phyloP scores from a whole-genome alignment of 2,113 vertebrate species.

The Notiomystis cincta region DNA sequence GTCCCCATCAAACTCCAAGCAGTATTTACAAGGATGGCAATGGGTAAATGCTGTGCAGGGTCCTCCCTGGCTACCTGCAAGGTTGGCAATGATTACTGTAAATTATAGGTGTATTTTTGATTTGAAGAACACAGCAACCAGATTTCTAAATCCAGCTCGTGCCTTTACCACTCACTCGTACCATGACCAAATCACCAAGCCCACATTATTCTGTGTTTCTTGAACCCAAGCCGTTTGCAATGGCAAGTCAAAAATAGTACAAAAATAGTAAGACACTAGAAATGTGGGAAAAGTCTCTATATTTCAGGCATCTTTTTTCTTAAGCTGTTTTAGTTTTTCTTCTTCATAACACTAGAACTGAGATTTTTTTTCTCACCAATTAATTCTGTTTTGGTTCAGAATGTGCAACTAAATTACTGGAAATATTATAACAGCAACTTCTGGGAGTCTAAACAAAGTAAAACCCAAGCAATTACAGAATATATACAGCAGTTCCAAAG shows the following conservation, averaged over 20 bases:
- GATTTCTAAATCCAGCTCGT: not conserved
- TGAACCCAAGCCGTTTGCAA: not conserved
- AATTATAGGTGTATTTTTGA: not conserved
- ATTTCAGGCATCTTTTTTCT: not conserved
- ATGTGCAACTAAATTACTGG: not conserved
- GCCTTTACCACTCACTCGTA: not conserved
- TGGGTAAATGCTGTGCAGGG: not conserved
- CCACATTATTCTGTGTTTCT: accelerated
- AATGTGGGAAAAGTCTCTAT: not conserved
- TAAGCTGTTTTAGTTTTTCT: not conserved
- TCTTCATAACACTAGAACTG: not conserved
- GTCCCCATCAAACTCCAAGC: not conserved
- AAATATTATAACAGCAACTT: not conserved
- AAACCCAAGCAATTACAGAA: not conserved
- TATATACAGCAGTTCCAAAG: not conserved
- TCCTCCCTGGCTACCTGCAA: not conserved
- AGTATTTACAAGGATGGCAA: not conserved
- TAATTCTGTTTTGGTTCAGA: not conserved
- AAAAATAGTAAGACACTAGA: not conserved
- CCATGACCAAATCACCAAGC: not conserved
- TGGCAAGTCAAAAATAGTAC: not conserved
- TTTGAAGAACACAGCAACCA: not conserved
- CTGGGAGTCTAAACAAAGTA: slow-evolving; percentile 4
- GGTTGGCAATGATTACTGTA: not conserved
- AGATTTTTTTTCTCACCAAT: not conserved